Conservation (phyloP, 37 sponge, comb jelly and placozoan genomes). For the Ianthella basta region DNA sequence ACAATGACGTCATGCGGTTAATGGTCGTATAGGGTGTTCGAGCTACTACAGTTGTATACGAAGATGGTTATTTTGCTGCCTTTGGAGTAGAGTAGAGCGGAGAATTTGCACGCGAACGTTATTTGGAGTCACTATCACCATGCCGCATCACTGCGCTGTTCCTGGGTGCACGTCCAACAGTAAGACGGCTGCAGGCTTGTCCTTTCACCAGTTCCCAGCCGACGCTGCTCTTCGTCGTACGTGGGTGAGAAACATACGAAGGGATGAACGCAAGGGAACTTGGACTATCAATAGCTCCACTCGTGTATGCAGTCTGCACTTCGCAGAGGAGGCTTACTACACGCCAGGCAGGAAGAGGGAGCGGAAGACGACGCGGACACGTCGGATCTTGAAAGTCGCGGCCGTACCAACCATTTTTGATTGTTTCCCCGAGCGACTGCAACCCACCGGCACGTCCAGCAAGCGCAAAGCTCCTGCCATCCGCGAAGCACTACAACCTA, state of each 20-base stretch:
- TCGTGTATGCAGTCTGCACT: slow-evolving; percentile 20
- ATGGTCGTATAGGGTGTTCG: slow-evolving; percentile 2
- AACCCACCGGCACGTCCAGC: neutral
- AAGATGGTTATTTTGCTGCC: neutral
- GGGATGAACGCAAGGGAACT: slow-evolving; percentile 14
- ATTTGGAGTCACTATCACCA: neutral
- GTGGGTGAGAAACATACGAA: neutral
- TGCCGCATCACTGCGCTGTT: slow-evolving; percentile 25
- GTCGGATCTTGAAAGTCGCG: neutral
- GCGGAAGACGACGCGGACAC: neutral
- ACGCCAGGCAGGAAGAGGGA: slow-evolving; percentile 18
- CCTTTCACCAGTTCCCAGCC: neutral
- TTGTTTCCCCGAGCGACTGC: neutral
- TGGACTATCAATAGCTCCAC: slow-evolving; percentile 17
- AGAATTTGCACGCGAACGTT: neutral
- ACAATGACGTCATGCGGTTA: slow-evolving; percentile 16
- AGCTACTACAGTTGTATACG: neutral
- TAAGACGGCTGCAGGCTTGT: neutral
- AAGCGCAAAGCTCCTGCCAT: too few relatives aligned
- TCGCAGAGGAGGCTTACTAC: slow-evolving; percentile 10
- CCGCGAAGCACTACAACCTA: too few relatives aligned
- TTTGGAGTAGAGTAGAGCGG: neutral
- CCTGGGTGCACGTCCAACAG: slow-evolving; percentile 29
- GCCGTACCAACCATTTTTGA: slow-evolving; percentile 23
- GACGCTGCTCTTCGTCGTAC: slow-evolving; percentile 20